Evolutionary conservation across 2,797 vertebrate species (phyloP).

Genomic region (Cetoscarus ocellatus): DNA sequence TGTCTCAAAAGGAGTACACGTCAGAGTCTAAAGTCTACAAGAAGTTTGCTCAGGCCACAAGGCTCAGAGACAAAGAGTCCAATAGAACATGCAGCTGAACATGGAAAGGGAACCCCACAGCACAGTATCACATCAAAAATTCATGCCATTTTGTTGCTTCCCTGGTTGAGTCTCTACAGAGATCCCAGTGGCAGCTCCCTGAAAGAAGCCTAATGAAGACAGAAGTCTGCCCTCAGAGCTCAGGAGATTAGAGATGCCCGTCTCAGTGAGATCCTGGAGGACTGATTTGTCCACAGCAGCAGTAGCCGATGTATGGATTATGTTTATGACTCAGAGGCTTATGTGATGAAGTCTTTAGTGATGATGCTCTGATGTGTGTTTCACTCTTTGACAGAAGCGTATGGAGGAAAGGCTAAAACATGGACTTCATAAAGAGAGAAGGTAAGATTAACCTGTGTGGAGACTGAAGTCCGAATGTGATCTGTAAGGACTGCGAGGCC

Average conservation of each 20-base stretch:
- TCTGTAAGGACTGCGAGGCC: constrained; percentile 55
- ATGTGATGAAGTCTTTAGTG: constrained; percentile 19
- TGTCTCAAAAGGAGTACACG: constrained; percentile 41
- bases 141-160: constrained; percentile 53
- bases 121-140: constrained; percentile 53
- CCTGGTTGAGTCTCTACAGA: constrained; percentile 47
- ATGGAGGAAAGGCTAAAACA: constrained; percentile 6
- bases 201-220: constrained; percentile 53
- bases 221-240: constrained; percentile 41
- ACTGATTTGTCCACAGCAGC: constrained; percentile 12
- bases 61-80: constrained; percentile 29
- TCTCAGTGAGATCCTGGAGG: constrained; percentile 21
- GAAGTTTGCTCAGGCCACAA: constrained; percentile 15
- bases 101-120: constrained; percentile 26
- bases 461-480: constrained; percentile 41
- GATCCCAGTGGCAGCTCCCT: constrained; percentile 35
- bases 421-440: constrained; percentile 28
- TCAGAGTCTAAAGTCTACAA: constrained; percentile 26
- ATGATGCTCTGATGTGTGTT: constrained; percentile 17
- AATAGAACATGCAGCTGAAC: constrained; percentile 31
- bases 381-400: background rate
- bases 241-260: constrained; percentile 51
- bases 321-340: constrained; percentile 8
- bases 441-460: constrained; percentile 39
- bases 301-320: constrained; percentile 27